Evolutionary conservation across 64 coral and sea anemone genomes (phyloP).

Genomic region (Orbicella faveolata): DNA sequence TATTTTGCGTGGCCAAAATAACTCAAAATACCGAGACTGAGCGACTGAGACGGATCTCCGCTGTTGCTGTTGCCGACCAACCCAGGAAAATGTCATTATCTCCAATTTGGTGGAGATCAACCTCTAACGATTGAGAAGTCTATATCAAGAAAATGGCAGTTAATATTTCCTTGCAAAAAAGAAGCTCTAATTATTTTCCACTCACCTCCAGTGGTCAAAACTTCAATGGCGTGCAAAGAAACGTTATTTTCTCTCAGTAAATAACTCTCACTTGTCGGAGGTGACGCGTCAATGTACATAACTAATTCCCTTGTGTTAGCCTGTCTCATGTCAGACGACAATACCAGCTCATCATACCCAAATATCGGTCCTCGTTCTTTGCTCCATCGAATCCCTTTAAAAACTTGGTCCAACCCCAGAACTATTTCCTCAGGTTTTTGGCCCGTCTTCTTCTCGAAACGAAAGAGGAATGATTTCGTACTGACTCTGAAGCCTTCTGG

Average conservation of each 20-base stretch:
- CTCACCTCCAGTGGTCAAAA: conserved; percentile 13
- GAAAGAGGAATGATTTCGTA: conserved; percentile 34
- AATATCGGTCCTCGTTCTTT: background rate
- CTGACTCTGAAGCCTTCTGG: background rate
- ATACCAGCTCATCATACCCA: background rate
- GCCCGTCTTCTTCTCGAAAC: background rate
- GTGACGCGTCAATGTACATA: background rate
- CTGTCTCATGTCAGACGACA: background rate
- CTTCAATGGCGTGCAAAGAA: background rate
- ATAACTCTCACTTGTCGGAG: background rate
- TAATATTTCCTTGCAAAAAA: background rate
- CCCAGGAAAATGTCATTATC: no score
- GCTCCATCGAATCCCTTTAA: background rate
- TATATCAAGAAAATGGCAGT: no score
- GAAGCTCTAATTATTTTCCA: background rate
- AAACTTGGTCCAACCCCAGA: background rate
- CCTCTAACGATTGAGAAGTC: no score
- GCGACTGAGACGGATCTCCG: no score
- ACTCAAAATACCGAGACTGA: no score
- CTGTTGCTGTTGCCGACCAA: no score
- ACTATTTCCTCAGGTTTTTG: background rate
- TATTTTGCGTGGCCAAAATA: no score
- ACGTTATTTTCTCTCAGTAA: background rate
- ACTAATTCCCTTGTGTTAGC: background rate
- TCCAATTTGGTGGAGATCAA: no score